Percentiles rank a stretch among this genome's conserved stretches.
Conservation (phyloP, 2,888 invertebrate genomes). For the Andrena marginata region DNA sequence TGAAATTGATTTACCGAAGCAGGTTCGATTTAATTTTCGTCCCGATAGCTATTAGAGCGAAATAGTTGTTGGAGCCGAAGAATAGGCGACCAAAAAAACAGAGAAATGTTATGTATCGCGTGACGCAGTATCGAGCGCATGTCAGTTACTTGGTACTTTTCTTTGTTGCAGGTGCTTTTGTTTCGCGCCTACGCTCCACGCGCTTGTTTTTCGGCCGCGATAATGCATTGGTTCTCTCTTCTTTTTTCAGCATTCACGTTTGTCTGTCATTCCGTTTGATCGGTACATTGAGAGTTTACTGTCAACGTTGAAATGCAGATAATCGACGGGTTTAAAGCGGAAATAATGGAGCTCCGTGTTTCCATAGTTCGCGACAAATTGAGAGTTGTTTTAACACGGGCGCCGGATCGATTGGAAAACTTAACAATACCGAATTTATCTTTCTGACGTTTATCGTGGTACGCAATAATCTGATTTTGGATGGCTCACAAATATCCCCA, state of each 20-base stretch:
- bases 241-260: slow-evolving; percentile 3
- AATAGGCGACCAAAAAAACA: slow-evolving; percentile 2
- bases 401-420: not conserved
- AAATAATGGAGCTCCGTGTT: not conserved
- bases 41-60: not conserved
- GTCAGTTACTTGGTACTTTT: slow-evolving; percentile 27
- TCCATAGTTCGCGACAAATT: not conserved
- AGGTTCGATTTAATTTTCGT: slow-evolving; percentile 39
- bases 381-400: not conserved
- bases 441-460: not conserved
- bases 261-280: slow-evolving; percentile 20
- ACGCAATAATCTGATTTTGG: not conserved
- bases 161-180: slow-evolving; percentile 26
- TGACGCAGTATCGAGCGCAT: slow-evolving; percentile 21
- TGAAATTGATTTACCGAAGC: slow-evolving; percentile 29
- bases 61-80: slow-evolving; percentile 9
- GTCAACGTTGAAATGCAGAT: slow-evolving; percentile 1
- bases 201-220: slow-evolving; percentile 12
- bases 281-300: slow-evolving; percentile 11
- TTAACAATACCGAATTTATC: not conserved
- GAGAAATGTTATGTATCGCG: slow-evolving; percentile 9
- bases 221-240: not conserved
- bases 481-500: not conserved
- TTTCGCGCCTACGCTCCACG: slow-evolving; percentile 15
- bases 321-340: slow-evolving; percentile 4